Evolutionary conservation across 2,113 vertebrate species (phyloP), one percentile per base, ranked within the genome.

Genomic region (Nycticorax nycticorax): DNA sequence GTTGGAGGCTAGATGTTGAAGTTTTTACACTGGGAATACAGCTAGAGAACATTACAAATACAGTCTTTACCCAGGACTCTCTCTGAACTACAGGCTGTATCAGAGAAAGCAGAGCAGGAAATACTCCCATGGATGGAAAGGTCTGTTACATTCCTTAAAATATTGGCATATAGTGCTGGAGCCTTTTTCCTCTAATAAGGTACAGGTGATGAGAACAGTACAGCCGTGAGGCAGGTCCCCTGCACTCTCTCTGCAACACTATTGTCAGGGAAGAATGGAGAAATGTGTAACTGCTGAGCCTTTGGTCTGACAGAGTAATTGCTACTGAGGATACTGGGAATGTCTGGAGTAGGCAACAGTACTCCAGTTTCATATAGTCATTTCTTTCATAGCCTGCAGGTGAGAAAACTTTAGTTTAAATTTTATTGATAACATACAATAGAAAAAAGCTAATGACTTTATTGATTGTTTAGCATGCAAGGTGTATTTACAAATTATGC

Each of bases 31-130:
- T 33, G 33, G 23, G 47, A 90, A 67, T 30, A 33, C 14, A 82
- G 35, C 12, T 52, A 82, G 41, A 83, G 57, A 47, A 33, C 18
- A 35, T 9, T 68, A 50, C 16, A 95, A 67, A 81, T 30, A 6
- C 20, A 75, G 47, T 33, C 56, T 74, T 28, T 79, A 79, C 17
- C 19, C 41, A 47, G 18, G 60, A 45, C 53, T 79, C 12, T 16
- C 17, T 85, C 81, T 66, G 60, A 88, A 84, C 35, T 15, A 56
- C 37, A 57, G 67, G 26, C 22, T 74, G 13, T 32, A 41, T 45
- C 48, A 85, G 28, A 84, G 62, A 91, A 80, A 79, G 63, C 6
- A 89, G 62, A 96, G 66, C 80, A 92, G 76, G 62, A 95, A 94
- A 81, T 48, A 47, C 27, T 91, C 55, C 57, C 5, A 3, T 11